Evolutionary conservation across 2,888 invertebrate species (phyloP).

Genomic region (Hesperia comma): DNA sequence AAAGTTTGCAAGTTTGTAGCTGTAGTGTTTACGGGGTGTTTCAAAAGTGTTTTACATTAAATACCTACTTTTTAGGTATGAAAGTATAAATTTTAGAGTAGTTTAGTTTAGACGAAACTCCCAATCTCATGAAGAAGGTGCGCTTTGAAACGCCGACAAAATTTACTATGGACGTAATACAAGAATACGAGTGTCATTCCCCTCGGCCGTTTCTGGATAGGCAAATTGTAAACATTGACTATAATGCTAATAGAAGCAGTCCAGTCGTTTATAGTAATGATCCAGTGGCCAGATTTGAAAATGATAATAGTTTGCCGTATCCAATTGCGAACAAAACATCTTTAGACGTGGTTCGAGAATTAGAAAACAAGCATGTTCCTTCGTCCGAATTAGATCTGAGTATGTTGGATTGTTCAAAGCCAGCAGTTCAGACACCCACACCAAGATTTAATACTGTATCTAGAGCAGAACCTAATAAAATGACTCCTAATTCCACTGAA

Average conservation of each 20-base stretch:
- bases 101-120: not conserved
- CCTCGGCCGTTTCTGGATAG: constrained; percentile 69
- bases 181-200: constrained; percentile 71
- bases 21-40: no score
- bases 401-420: constrained; percentile 62
- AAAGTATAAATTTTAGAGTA: not conserved
- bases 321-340: constrained; percentile 61
- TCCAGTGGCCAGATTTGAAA: constrained; percentile 66
- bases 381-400: constrained; percentile 73
- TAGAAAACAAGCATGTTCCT: constrained; percentile 55
- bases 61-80: not conserved
- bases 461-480: constrained; percentile 3
- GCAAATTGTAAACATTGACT: constrained; percentile 49
- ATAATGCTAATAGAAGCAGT: constrained; percentile 47
- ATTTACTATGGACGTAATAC: constrained; percentile 52
- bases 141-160: constrained; percentile 63
- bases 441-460: constrained; percentile 5
- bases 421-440: constrained; percentile 45
- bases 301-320: constrained; percentile 67
- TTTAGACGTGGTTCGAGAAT: constrained; percentile 44
- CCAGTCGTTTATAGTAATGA: constrained; percentile 60
- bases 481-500: not conserved
- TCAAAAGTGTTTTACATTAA: not conserved
- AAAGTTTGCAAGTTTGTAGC: no score
- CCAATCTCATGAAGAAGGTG: constrained; percentile 71